Conservation (phyloP, 2,113 vertebrate species). For the Ochotona princeps region DNA sequence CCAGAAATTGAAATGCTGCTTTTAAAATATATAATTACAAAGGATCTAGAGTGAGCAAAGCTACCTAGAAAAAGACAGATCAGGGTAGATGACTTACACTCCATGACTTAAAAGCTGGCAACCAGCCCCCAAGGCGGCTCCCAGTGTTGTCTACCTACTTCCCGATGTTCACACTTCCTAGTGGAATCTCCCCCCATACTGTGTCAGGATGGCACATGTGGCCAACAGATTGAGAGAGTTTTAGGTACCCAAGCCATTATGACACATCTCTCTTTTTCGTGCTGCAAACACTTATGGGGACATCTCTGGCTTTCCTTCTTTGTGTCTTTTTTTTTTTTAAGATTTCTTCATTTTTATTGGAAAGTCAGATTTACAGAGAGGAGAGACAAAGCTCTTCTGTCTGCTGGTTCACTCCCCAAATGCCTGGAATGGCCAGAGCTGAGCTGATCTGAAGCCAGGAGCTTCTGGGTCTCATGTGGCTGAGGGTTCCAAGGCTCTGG, state of each 20-base stretch:
- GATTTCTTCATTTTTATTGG: too few species aligned
- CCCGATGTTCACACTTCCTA: neutral
- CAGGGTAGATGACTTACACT: neutral
- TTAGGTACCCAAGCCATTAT: neutral
- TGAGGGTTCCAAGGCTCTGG: too few species aligned
- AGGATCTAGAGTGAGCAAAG: neutral
- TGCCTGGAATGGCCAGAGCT: too few species aligned
- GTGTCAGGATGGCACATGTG: neutral
- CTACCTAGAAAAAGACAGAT: neutral
- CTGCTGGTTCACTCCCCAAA: too few species aligned
- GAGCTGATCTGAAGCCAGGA: too few species aligned
- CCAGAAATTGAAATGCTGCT: neutral
- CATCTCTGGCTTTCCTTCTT: neutral
- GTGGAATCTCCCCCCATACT: neutral
- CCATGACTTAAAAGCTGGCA: neutral
- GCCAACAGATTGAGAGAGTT: neutral
- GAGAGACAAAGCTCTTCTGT: too few species aligned
- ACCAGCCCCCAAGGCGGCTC: neutral
- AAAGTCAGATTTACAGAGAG: too few species aligned
- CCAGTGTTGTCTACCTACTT: neutral
- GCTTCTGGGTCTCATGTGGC: too few species aligned
- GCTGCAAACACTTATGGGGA: neutral
- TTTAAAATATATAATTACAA: slow-evolving; percentile 27
- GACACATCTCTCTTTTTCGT: neutral
- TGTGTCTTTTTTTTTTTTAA: too few species aligned